Base-by-base conservation (phyloP, 1,140 invertebrate species). In the Drosophila subpulchrella region DNA sequence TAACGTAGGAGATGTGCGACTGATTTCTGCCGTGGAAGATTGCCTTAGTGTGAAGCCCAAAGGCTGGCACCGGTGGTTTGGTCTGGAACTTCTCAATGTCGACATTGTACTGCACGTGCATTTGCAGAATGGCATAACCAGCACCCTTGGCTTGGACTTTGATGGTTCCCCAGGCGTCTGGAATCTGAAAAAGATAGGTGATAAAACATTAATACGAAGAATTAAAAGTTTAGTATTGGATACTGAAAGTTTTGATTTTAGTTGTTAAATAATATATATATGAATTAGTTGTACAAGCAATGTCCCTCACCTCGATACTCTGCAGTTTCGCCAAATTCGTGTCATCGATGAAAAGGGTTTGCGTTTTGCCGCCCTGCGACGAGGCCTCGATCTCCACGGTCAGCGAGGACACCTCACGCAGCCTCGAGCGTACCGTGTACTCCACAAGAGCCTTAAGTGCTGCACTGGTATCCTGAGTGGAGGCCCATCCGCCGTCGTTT, bases 21-120 rank as follows among this genome's bases (percentile, higher is more conserved):
- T 97, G 96, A 95, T 99, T 99, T 86, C 97, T 95, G 47, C 98
- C 98, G 85, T 96, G 94, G 93, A 96, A 98, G 76, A 95, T 94
- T 15, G 96, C 95, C 72, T 94, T 94, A 0, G 96, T 95, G 44
- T 94, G 86, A 54, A 98, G 93, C 59, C 95, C 94, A 91, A 98
- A 98, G 5, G 97, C 94, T 44, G 93, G 93, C 36, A 96, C 93
- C 6, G 97, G 97, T 17, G 98, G 97, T 68, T 95, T 93, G 3
- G 97, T 98, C 92, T 98, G 96, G 93, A 97, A 97, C 86, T 95
- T 94, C n/a, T 94, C 92, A 75, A 96, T 96, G 92, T 99, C 98
- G 30, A 99, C 97, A 93, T 98, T 98, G 92, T 98, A 98, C 86
- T 98, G 96, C n/a, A 98, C 97, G 48, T 96, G 96, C 95, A 99